Base-by-base conservation (phyloP, 2,888 invertebrate species). In the Chymomyza caudatula region DNA sequence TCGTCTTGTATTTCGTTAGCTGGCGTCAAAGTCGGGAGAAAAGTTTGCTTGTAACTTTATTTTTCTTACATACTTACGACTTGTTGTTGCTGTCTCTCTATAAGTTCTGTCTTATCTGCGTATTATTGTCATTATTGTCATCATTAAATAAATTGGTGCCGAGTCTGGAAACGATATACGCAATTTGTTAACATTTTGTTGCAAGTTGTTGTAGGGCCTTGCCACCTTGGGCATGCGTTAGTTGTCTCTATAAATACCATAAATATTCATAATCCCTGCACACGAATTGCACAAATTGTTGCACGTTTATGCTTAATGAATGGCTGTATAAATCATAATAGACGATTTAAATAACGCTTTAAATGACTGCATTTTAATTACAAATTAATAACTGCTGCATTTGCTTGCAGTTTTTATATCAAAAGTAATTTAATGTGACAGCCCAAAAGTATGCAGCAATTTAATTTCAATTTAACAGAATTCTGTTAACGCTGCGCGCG, bases 111-210 rank as follows among this genome's bases (percentile, higher is more conserved):
- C 64, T 65, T 70, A 77, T 77, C 78, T 49, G 67, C 71, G 71
- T 70, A 73, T 84, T 86, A 81, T 74, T 73, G 72, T 67, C 71
- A 76, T 86, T 73, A 74, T 73, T 71, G 78, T 70, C 82, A 71
- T 70, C 73, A 52, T 67, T 62, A 59, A 23, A 37, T 54, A 43
- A 56, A 63, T 63, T 51, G 60, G 67, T 57, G 11, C 11, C 59
- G 62, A 52, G 17, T 54, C 53, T 19, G 20, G 23, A 62, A 67
- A 44, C 47, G 4, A 37, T 37, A 11, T 37, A 37, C 29, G 11
- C 11, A 37, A 37, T 37, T 37, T 37, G 25, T 25, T 25, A 25
- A 25, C 25, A 4, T 25, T 25, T 25, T 4, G 25, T 25, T 37
- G 11, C 29, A 37, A 11, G 11, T 11, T 4, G 29, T 37, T 37